Evolutionary conservation across 2,113 vertebrate species (phyloP), one percentile per base, ranked within the genome.

Genomic region (Antechinus flavipes): DNA sequence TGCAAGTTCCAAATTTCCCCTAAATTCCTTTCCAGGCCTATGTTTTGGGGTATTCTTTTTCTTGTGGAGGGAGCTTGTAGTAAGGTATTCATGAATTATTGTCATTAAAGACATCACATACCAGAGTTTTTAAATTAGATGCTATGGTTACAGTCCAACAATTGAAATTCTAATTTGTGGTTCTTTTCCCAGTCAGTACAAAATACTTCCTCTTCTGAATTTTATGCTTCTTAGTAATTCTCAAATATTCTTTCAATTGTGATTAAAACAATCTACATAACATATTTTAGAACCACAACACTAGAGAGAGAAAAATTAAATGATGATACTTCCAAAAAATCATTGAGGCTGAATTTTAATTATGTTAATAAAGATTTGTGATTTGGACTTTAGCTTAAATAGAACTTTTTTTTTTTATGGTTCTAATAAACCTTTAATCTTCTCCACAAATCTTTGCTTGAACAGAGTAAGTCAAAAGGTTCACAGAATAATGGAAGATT

Each of bases 131-230:
- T 96, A 42, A 84, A 84, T 19, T 84, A 97, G 46, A 55, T 52
- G 89, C 97, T 95, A 47, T 22, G 42, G 92, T 91, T 90, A 49
- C 46, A 84, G 68, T 91, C 24, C 24, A 54, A 96, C 27, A 52
- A 55, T 89, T 90, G 94, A 96, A 96, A 93, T 91, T 96, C 94
- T 96, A 95, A 94, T 42, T 49, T 94, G 76, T 90, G 90, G 10
- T 95, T 93, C 14, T 95, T 6, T 90, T 93, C n/a, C 49, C n/a
- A 93, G 91, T 56, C 49, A 96, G 52, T 49, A 94, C 10, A 95
- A 97, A 96, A 61, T 94, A 76, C 76, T 95, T 94, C 97, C 94
- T 2, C 50, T 47, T 94, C 96, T 91, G 68, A 96, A 61, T 27
- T 50, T 3, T 55, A 7, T 50, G 23, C 16, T 11, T 90, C 46